Conservation (phyloP, 2,888 invertebrate species). For the Acleris holmiana region DNA sequence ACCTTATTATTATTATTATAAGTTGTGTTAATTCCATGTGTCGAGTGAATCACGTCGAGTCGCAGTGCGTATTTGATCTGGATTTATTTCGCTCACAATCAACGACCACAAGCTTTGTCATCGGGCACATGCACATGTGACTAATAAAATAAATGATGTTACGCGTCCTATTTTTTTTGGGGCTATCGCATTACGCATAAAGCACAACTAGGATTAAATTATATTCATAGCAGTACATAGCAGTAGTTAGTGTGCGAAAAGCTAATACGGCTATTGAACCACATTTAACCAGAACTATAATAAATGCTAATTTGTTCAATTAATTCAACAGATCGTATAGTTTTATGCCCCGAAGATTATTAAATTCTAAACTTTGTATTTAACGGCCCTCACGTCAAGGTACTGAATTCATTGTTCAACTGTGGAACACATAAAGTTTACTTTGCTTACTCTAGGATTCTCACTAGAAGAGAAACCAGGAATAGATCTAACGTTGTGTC, state of each 20-base stretch:
- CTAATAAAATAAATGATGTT: slow-evolving; percentile 21
- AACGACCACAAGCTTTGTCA: slow-evolving; percentile 26
- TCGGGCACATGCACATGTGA: slow-evolving; percentile 19
- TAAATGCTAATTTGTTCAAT: no score
- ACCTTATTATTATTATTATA: no score
- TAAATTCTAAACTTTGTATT: no score
- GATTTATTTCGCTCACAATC: slow-evolving; percentile 32
- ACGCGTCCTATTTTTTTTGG: slow-evolving; percentile 18
- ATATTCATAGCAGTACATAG: background rate
- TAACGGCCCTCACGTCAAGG: background rate
- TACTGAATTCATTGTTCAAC: background rate
- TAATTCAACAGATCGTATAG: no score
- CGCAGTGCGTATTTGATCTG: slow-evolving; percentile 23
- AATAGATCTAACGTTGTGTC: slow-evolving; percentile 38
- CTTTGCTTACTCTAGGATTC: slow-evolving; percentile 28
- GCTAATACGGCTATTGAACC: no score
- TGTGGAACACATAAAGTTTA: slow-evolving; percentile 24
- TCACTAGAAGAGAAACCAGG: slow-evolving; percentile 27
- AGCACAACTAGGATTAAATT: slow-evolving; percentile 5
- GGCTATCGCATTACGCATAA: slow-evolving; percentile 3
- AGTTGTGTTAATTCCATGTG: background rate
- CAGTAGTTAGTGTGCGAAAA: no score
- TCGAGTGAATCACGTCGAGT: slow-evolving; percentile 12
- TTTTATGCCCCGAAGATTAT: no score
- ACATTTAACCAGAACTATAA: no score